Percentiles rank a stretch among this genome's conserved stretches.
These are phyloP conservation scores for Dolichoris vasculosae DNA, from an alignment of 1,140 invertebrate genomes.

Conservation along the genomic window DNA sequence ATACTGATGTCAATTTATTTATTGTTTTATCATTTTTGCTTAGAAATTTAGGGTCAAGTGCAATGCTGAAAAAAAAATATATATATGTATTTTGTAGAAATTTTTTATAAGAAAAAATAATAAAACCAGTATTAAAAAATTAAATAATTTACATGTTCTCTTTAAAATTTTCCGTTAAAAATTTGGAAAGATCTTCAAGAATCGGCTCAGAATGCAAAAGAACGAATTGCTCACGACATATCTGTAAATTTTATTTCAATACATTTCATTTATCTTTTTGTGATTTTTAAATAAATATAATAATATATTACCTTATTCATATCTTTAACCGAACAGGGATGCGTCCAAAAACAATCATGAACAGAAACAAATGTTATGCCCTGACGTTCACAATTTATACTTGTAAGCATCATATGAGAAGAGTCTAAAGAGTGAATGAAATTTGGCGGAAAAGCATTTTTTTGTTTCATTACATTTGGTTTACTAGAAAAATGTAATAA, in stretches of 20 bases:
- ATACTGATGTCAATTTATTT: constrained; percentile 77
- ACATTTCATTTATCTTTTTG: too few species aligned
- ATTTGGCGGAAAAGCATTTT: constrained; percentile 99
- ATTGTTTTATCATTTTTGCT: constrained; percentile 65
- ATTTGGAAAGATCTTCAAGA: constrained; percentile 89
- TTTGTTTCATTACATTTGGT: constrained; percentile 93
- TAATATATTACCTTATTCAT: constrained; percentile 88
- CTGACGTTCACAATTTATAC: constrained; percentile 86
- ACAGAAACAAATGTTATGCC: constrained; percentile 96
- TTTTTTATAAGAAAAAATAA: neutral
- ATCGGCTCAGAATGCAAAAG: constrained; percentile 94
- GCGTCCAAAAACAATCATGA: constrained; percentile 99
- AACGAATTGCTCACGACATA: constrained; percentile 97
- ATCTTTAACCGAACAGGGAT: constrained; percentile 87
- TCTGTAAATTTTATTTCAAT: constrained; percentile 73
- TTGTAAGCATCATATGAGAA: constrained; percentile 99
- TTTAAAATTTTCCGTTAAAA: constrained; percentile 81
- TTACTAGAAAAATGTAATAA: constrained; percentile 76
- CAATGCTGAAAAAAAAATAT: neutral
- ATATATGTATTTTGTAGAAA: neutral
- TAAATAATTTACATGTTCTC: constrained; percentile 58
- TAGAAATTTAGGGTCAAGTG: neutral
- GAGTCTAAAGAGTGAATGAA: constrained; percentile 99
- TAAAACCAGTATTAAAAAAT: constrained; percentile 34
- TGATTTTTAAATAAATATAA: constrained; percentile 9